phyloP scores from a whole-genome alignment of 2,888 invertebrate genomes.

The Philopedon plagiatum region DNA sequence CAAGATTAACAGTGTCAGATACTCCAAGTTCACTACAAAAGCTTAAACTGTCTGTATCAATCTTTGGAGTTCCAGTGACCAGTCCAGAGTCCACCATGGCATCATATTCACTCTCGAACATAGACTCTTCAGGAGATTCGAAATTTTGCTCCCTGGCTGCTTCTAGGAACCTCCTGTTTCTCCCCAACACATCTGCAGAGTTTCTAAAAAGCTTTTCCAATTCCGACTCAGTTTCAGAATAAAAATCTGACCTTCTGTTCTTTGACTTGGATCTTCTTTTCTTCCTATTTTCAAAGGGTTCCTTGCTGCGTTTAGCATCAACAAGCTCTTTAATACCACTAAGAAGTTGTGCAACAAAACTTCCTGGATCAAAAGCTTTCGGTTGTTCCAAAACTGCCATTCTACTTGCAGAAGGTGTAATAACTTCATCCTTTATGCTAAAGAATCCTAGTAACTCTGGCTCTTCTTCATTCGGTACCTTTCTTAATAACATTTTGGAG shows the following conservation, averaged over 20 bases:
- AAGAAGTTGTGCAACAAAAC: conserved; percentile 44
- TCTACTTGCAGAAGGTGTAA: conserved; percentile 40
- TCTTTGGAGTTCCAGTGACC: conserved; percentile 38
- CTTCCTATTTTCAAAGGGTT: conserved; percentile 18
- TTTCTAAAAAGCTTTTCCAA: conserved; percentile 50
- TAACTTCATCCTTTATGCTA: conserved; percentile 51
- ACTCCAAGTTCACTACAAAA: conserved; percentile 3
- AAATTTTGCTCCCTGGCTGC: conserved; percentile 41
- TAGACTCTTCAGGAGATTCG: conserved; percentile 12
- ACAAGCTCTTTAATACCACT: conserved; percentile 54
- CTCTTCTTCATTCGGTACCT: conserved; percentile 22
- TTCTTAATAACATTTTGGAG: conserved; percentile 48
- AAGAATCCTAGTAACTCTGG: conserved; percentile 54
- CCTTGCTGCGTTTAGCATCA: conserved; percentile 2
- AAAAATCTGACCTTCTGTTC: conserved; percentile 45
- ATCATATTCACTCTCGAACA: conserved; percentile 25
- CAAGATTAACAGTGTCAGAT: neutral
- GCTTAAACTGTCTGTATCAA: conserved; percentile 22
- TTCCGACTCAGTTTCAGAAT: conserved; percentile 54
- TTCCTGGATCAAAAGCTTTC: neutral
- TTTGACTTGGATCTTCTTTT: conserved; percentile 30
- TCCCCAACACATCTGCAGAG: conserved; percentile 45
- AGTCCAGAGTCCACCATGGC: conserved; percentile 39
- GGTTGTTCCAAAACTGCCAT: conserved; percentile 23
- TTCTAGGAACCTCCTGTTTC: conserved; percentile 53